Conservation (phyloP, 2,113 vertebrate genomes). For the Osmerus mordax region DNA sequence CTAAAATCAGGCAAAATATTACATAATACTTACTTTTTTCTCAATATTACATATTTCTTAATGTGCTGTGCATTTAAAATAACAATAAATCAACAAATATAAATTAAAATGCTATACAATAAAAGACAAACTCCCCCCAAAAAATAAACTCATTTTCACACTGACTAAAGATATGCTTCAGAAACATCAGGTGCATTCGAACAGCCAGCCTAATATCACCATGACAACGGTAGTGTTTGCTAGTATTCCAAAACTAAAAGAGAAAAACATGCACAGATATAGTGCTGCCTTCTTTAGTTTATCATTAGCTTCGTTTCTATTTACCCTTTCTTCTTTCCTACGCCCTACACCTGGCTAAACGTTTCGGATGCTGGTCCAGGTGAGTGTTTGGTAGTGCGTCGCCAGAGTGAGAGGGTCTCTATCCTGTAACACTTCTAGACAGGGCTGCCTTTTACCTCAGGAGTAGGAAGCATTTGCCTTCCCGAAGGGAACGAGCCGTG, state of each 20-base stretch:
- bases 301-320: too few species aligned
- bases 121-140: not conserved
- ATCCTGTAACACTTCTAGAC: too few species aligned
- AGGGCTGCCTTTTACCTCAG: too few species aligned
- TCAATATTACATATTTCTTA: constrained; percentile 62
- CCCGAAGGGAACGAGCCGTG: too few species aligned
- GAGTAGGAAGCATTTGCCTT: too few species aligned
- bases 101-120: constrained; percentile 69
- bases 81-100: constrained; percentile 64
- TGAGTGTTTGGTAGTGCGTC: too few species aligned
- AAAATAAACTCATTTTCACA: constrained; percentile 47
- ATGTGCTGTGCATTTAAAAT: constrained; percentile 60
- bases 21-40: constrained; percentile 35
- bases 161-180: constrained; percentile 60
- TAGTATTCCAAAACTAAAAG: not conserved
- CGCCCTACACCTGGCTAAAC: too few species aligned
- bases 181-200: constrained; percentile 34
- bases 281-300: too few species aligned
- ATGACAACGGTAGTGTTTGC: constrained; percentile 15
- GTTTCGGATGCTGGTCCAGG: too few species aligned
- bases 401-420: too few species aligned
- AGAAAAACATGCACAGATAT: not conserved
- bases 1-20: constrained; percentile 56
- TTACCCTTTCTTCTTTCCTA: too few species aligned
- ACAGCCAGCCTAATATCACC: constrained; percentile 36